phyloP scores from a whole-genome alignment of 2,113 vertebrate genomes.

The Ibidorhyncha struthersii region DNA sequence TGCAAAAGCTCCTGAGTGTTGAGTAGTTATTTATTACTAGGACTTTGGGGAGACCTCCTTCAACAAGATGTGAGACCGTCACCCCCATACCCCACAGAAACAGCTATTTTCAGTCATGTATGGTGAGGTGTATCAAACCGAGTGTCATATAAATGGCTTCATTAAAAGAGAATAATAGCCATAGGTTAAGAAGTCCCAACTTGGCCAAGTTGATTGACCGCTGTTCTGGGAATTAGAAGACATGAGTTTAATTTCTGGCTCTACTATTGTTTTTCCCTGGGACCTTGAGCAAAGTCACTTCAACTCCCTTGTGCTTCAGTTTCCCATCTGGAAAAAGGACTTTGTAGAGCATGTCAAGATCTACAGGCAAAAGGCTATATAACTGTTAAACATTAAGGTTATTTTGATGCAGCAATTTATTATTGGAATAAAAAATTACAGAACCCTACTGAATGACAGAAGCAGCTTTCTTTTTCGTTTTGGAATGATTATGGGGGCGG shows the following conservation, averaged over 20 bases:
- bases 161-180: conserved; percentile 37
- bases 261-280: background rate
- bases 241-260: background rate
- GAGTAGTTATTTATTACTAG: background rate
- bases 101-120: background rate
- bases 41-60: background rate
- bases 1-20: background rate
- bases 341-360: background rate
- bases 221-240: background rate
- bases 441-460: background rate
- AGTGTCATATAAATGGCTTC: conserved; percentile 20
- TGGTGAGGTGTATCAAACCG: background rate
- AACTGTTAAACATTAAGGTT: background rate
- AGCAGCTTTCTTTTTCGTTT: background rate
- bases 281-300: conserved; percentile 30
- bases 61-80: background rate
- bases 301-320: background rate
- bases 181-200: background rate
- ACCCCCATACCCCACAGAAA: background rate
- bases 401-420: background rate
- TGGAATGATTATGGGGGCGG: background rate
- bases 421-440: background rate
- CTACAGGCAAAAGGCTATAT: background rate
- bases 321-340: background rate
- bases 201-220: background rate